Conservation (phyloP, 2,113 vertebrate genomes). For the Nothoprocta pentlandii region DNA sequence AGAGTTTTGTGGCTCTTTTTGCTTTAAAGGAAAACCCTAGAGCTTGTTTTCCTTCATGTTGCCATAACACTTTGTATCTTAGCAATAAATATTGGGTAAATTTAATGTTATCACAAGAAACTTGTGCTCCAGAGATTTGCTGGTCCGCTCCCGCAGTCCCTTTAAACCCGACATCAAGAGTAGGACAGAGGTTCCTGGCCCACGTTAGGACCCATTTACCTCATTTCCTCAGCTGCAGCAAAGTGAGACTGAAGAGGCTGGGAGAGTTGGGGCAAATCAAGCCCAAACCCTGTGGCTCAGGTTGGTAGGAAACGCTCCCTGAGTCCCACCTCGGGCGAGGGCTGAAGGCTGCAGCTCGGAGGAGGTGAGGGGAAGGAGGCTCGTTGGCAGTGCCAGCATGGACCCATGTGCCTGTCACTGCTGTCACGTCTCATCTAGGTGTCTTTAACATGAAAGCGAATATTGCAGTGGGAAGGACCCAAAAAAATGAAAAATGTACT, state of each 20-base stretch:
- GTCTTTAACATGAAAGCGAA: constrained; percentile 35
- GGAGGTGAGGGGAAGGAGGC: not conserved
- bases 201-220: constrained; percentile 55
- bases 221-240: constrained; percentile 66
- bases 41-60: constrained; percentile 65
- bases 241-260: constrained; percentile 69
- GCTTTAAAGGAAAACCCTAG: constrained; percentile 51
- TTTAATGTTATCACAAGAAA: constrained; percentile 60
- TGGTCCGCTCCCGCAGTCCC: constrained; percentile 38
- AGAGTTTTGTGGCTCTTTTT: not conserved
- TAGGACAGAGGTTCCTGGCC: constrained; percentile 55
- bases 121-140: constrained; percentile 49
- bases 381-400: not conserved
- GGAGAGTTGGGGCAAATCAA: constrained; percentile 47
- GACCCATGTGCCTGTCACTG: not conserved
- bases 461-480: not conserved
- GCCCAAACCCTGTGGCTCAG: not conserved
- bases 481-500: constrained; percentile 27
- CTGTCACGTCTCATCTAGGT: constrained; percentile 12
- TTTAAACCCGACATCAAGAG: constrained; percentile 27
- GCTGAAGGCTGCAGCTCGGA: not conserved
- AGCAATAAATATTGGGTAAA: constrained; percentile 57
- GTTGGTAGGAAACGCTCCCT: not conserved
- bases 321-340: not conserved
- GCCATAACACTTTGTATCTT: constrained; percentile 67